These are phyloP conservation scores for Dinoponera quadriceps DNA, from an alignment of 1,140 invertebrate genomes.

Conservation along the genomic window DNA sequence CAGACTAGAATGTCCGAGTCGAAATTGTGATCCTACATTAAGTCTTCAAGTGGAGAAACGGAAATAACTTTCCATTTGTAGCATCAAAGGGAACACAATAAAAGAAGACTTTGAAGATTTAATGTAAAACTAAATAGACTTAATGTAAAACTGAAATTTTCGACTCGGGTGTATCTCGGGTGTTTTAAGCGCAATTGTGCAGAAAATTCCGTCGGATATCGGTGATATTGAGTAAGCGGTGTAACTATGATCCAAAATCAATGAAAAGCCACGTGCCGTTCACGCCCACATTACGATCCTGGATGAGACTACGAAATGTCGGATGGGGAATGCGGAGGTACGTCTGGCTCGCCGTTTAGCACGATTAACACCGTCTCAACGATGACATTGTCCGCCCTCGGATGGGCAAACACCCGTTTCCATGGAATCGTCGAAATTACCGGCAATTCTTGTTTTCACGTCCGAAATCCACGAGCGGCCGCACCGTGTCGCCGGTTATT, in stretches of 20 bases:
- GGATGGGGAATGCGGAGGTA: neutral
- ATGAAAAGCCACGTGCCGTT: neutral
- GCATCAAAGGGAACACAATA: no score
- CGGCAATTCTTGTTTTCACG: conserved; percentile 70
- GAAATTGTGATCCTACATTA: no score
- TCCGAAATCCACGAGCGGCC: conserved; percentile 61
- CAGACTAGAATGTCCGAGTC: no score
- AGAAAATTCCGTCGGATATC: neutral
- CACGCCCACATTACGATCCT: neutral
- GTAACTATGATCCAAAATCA: neutral
- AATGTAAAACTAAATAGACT: no score
- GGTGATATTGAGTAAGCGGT: neutral
- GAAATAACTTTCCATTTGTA: no score
- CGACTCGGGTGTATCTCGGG: no score
- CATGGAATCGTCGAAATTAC: conserved; percentile 63
- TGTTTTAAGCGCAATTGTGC: neutral
- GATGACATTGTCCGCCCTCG: conserved; percentile 61
- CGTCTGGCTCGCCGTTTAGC: conserved; percentile 64
- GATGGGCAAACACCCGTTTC: conserved; percentile 57
- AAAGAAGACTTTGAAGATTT: neutral
- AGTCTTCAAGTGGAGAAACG: no score
- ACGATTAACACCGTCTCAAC: conserved; percentile 69
- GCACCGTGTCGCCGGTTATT: conserved; percentile 32
- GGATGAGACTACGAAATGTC: conserved; percentile 38
- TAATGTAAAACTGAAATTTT: no score